phyloP scores from a whole-genome alignment of 2,888 invertebrate species.

The Lymantria monacha region DNA sequence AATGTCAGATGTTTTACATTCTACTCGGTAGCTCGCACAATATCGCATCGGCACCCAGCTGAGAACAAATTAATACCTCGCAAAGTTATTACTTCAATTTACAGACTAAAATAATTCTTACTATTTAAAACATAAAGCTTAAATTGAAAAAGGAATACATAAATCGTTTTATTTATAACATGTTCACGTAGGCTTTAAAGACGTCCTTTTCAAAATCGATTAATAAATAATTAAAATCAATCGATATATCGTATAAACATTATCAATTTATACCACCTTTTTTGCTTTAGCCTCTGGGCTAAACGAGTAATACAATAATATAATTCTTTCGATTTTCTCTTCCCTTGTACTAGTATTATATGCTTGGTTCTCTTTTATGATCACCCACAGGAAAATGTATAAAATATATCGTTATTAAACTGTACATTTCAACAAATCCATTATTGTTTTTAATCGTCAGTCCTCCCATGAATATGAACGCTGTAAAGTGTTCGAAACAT shows the following conservation, averaged over 20 bases:
- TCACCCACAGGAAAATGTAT: too few relatives aligned
- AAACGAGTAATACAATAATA: not conserved
- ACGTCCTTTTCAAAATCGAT: conserved; percentile 39
- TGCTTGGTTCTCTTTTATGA: too few relatives aligned
- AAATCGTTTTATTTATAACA: conserved; percentile 14
- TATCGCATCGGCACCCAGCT: conserved; percentile 41
- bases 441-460: too few relatives aligned
- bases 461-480: too few relatives aligned
- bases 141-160: conserved; percentile 10
- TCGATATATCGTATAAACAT: conserved; percentile 36
- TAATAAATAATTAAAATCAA: conserved; percentile 56
- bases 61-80: conserved; percentile 51
- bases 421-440: too few relatives aligned
- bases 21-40: conserved; percentile 37
- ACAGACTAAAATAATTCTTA: conserved; percentile 17
- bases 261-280: conserved; percentile 32
- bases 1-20: conserved; percentile 26
- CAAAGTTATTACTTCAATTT: conserved; percentile 27
- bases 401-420: too few relatives aligned
- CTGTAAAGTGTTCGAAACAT: too few relatives aligned
- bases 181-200: conserved; percentile 22
- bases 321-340: too few relatives aligned
- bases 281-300: conserved; percentile 30
- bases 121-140: conserved; percentile 13
- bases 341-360: too few relatives aligned